Percentiles rank a stretch among this genome's conserved stretches.
Conservation (phyloP, 2,797 vertebrate species). For the Coluber constrictor region DNA sequence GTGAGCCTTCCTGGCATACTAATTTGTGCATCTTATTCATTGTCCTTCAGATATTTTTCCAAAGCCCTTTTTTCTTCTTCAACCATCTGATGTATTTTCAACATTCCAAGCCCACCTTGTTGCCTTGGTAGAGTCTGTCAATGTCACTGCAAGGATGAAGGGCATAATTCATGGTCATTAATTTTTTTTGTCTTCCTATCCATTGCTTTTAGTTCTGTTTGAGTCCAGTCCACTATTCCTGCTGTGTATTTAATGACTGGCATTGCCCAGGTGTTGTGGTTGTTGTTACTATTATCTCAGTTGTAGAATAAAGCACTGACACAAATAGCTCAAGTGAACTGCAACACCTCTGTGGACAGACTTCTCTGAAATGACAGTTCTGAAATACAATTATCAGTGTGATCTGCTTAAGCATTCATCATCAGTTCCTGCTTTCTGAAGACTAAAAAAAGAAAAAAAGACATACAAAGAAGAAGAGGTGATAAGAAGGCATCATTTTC, state of each 20-base stretch:
- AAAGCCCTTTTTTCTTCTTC: not conserved
- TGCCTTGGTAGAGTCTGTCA: not conserved
- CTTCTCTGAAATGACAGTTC: constrained; percentile 86
- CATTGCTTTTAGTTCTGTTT: not conserved
- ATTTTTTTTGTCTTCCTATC: not conserved
- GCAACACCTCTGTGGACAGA: constrained; percentile 83
- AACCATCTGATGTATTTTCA: not conserved
- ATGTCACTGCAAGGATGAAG: not conserved
- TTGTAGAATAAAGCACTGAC: constrained; percentile 76
- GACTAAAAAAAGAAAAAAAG: constrained; percentile 75
- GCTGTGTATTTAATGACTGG: not conserved
- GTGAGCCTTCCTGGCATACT: not conserved
- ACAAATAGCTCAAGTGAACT: constrained; percentile 82
- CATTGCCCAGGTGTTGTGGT: not conserved
- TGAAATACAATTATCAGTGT: constrained; percentile 96
- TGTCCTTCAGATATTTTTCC: not conserved
- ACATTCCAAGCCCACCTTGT: not conserved
- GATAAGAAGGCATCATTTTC: constrained; percentile 78
- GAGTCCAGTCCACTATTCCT: not conserved
- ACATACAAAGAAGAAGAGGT: constrained; percentile 75
- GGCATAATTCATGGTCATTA: not conserved
- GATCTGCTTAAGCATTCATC: constrained; percentile 96
- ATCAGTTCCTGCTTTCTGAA: constrained; percentile 82
- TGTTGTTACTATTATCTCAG: constrained; percentile 70
- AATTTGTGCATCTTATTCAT: not conserved